Evolutionary conservation across 2,888 invertebrate species (phyloP), one percentile per base, ranked within the genome.

Genomic region (Lithophane semibrunnea): DNA sequence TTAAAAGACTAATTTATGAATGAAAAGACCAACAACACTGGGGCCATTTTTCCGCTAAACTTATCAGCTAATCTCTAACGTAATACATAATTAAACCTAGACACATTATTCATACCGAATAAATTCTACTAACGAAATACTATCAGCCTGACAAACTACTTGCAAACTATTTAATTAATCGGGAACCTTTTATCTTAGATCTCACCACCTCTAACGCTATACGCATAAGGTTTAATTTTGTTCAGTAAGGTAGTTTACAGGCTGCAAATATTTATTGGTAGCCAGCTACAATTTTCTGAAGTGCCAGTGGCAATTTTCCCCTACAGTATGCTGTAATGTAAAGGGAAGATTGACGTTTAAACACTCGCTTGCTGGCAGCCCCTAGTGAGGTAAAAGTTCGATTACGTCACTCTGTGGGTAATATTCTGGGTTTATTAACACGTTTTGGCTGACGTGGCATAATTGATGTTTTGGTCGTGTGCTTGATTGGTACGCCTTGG

Each of bases 251-350:
- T 8, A 18, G 18, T 73, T 72, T 37, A 21, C 64, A 42, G 61
- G n/a, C 61, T 82, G 83, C 75, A 84, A 82, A 83, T 75, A 76
- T 83, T 72, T 84, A 75, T 83, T 88, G 86, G 82, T 81, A 73
- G 73, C 54, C 54, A 49, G 85, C 80, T 87, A 90, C 85, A 91
- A 88, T 91, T 91, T 91, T 86, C 90, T 83, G 78, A 86, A 89
- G 89, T 90, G 90, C 89, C 90, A 84, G 90, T 85, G 86, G 87
- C 87, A 89, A 90, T 90, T 91, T 88, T 73, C 84, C 77, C 81
- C 67, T 75, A 87, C 83, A 85, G 80, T 79, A 81, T 83, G 73
- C 83, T 69, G 74, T 87, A 83, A 88, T 84, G 83, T 88, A 82
- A 84, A 85, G 75, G 83, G 64, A 69, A 77, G 86, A 89, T 88